Evolutionary conservation across 2,888 invertebrate species (phyloP), one percentile per base, ranked within the genome.

Genomic region (Pseudococcus viburni): DNA sequence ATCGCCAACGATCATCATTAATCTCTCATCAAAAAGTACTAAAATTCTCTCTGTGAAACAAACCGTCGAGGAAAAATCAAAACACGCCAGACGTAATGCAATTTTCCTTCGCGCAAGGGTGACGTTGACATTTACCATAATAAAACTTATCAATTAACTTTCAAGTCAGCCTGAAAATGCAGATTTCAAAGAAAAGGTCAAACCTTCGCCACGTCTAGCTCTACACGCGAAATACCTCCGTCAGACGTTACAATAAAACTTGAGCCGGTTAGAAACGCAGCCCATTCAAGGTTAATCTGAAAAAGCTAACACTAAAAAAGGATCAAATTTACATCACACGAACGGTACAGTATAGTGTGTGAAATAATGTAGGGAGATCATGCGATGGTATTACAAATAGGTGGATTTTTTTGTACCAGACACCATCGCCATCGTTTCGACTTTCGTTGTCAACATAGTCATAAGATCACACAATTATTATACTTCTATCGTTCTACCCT

Each of bases 271-370:
- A 22, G 22, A 64, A 22, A 64, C 19, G 4, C 46, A 19, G 22
- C 19, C 46, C 80, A 42, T 39, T 83, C 80, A 83, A 83, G 80
- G 80, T 83, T 83, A 83, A 77, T 64, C 77, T 42, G 39, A 77
- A 77, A 64, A 64, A 83, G 19, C 33, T 5, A 46, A 83, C 39
- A 77, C 77, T 77, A 77, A 33, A 64, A 59, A 33, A 39, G 77
- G 33, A 39, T 39, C 6, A 83, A 46, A 83, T 83, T 83, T 46
- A 83, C 80, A 83, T 83, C 22, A 83, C 80, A 83, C 46, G 80
- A 46, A 83, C 46, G 80, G 46, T 83, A 83, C 22, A 7, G 42
- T 22, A n/a, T 55, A 55, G 64, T 22, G 22, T 22, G 22, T 64
- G 12, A 42, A 77, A 42, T 77, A 77, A 46, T 83, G 46, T 19